Percentiles rank a stretch among this genome's conserved stretches.
Evolutionary conservation across 2,888 invertebrate genomes (phyloP).

Genomic region (Tipula lateralis): DNA sequence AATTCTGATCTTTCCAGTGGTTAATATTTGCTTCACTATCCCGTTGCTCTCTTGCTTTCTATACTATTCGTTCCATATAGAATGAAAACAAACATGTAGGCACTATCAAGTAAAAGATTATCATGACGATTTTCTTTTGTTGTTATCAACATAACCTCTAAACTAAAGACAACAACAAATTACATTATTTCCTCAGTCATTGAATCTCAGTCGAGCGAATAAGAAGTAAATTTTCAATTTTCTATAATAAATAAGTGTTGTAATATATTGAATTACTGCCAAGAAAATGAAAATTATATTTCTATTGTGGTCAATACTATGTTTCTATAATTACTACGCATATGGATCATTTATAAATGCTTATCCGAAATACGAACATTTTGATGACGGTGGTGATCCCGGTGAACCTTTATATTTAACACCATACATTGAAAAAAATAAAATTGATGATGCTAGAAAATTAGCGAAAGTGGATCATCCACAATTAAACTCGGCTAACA

Average conservation of each 20-base stretch:
- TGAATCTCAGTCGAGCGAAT: not conserved
- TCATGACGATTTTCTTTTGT: not conserved
- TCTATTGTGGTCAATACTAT: not conserved
- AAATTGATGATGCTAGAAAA: conserved; percentile 60
- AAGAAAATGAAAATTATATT: not conserved
- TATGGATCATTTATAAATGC: conserved; percentile 44
- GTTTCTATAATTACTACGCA: not conserved
- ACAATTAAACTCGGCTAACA: conserved; percentile 57
- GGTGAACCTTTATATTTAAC: conserved; percentile 68
- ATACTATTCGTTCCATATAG: too few species aligned
- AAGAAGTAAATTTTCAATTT: not conserved
- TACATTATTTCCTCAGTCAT: not conserved
- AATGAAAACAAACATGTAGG: too few species aligned
- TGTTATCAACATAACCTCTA: not conserved
- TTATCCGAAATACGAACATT: conserved; percentile 44
- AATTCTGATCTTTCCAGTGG: too few species aligned
- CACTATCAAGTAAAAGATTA: not conserved
- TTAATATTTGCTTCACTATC: too few species aligned
- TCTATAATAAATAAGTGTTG: not conserved
- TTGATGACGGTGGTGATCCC: conserved; percentile 43
- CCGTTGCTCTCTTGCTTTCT: too few species aligned
- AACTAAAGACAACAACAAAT: not conserved
- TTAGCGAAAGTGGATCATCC: conserved; percentile 53
- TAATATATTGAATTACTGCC: not conserved
- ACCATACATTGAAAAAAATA: conserved; percentile 65